Conservation (phyloP, 2,888 invertebrate species). For the Abrostola triplasia region DNA sequence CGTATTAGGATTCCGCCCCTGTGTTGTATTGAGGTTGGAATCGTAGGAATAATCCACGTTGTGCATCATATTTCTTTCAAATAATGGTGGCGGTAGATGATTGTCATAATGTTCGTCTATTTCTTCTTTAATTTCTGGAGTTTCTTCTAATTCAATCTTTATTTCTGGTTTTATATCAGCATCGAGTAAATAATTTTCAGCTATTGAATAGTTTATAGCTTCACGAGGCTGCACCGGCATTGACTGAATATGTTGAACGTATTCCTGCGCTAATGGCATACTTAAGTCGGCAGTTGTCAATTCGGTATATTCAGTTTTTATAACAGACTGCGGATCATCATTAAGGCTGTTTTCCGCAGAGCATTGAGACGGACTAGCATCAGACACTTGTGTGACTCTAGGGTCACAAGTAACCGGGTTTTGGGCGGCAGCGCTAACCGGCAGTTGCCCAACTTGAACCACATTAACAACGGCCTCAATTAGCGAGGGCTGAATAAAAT, state of each 20-base stretch:
- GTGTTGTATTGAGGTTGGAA: constrained; percentile 17
- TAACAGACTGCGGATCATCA: constrained; percentile 73
- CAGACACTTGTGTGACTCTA: constrained; percentile 82
- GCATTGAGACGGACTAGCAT: constrained; percentile 82
- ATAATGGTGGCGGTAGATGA: constrained; percentile 55
- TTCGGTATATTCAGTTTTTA: constrained; percentile 84
- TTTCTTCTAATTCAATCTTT: constrained; percentile 72
- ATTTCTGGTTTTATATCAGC: constrained; percentile 74
- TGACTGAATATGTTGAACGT: constrained; percentile 69
- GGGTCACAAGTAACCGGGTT: constrained; percentile 84
- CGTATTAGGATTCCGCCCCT: constrained; percentile 40
- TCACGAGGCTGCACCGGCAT: constrained; percentile 63
- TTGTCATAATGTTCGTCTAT: constrained; percentile 55
- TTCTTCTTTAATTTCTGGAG: constrained; percentile 63
- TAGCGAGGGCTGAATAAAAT: constrained; percentile 88
- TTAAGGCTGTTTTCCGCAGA: constrained; percentile 76
- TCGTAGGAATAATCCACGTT: constrained; percentile 52
- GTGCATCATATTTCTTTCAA: constrained; percentile 45
- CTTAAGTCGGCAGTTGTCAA: constrained; percentile 81
- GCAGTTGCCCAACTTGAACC: constrained; percentile 87
- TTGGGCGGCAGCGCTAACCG: constrained; percentile 82
- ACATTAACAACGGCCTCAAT: constrained; percentile 85
- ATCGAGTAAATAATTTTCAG: constrained; percentile 68
- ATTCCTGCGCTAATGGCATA: constrained; percentile 75
- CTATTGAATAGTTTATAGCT: constrained; percentile 53